Conservation (phyloP, 2,888 invertebrate species). For the Xiphydria camelus region DNA sequence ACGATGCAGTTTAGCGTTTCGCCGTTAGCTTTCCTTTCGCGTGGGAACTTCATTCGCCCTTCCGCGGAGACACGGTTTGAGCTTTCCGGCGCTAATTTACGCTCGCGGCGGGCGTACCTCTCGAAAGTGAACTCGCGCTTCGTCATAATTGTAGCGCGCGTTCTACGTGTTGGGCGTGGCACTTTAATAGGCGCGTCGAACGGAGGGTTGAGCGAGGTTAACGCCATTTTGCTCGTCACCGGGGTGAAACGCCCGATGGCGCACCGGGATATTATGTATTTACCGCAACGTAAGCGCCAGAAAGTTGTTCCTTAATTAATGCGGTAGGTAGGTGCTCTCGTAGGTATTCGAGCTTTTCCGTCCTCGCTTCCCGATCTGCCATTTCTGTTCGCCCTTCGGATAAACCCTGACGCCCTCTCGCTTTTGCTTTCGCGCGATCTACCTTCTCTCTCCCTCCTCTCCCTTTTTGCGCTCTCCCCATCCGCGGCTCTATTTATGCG, state of each 20-base stretch:
- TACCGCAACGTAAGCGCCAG: slow-evolving; percentile 14
- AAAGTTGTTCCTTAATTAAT: slow-evolving; percentile 19
- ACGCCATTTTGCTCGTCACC: slow-evolving; percentile 14
- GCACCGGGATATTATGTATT: slow-evolving; percentile 15
- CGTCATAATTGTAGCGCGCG: background rate
- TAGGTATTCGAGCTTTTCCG: slow-evolving; percentile 8
- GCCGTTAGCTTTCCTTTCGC: no score
- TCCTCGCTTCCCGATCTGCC: slow-evolving; percentile 5
- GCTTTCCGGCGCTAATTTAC: no score
- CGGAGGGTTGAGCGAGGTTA: slow-evolving; percentile 12
- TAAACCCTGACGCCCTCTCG: no score
- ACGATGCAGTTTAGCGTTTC: no score
- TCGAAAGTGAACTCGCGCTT: background rate
- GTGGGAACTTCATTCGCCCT: no score
- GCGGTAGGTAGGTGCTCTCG: slow-evolving; percentile 2
- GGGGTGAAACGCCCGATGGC: slow-evolving; percentile 14
- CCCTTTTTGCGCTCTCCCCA: background rate
- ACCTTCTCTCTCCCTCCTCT: background rate
- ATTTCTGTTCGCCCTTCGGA: slow-evolving; percentile 8
- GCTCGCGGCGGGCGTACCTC: no score
- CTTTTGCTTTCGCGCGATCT: background rate
- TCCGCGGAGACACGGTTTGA: no score
- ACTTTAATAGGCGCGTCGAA: slow-evolving; percentile 10
- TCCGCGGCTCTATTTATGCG: no score
- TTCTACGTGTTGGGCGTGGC: no score